phyloP scores from a whole-genome alignment of 1,140 invertebrate species.

The Solen grandis region DNA sequence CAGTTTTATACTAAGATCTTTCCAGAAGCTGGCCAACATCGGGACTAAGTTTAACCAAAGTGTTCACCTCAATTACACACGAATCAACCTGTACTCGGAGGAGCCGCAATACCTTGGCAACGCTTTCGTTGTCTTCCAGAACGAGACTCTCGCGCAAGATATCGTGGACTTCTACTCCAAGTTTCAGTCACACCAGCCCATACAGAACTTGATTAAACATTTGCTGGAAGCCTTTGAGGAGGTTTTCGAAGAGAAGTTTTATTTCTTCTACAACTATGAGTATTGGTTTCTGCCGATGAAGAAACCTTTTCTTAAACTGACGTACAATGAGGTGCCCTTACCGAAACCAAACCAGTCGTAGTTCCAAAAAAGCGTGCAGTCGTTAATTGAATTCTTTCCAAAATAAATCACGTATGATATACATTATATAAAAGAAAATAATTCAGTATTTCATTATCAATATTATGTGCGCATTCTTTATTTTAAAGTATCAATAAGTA shows the following conservation, averaged over 20 bases:
- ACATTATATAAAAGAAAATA: no score
- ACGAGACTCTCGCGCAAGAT: constrained; percentile 60
- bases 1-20: constrained; percentile 76
- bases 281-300: constrained; percentile 77
- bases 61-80: constrained; percentile 77
- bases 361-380: no score
- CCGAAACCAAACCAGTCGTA: no score
- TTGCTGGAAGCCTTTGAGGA: constrained; percentile 62
- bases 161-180: constrained; percentile 72
- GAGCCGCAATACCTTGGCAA: constrained; percentile 73
- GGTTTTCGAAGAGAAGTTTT: constrained; percentile 69
- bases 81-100: constrained; percentile 72
- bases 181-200: constrained; percentile 71
- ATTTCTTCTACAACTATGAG: constrained; percentile 77
- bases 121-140: constrained; percentile 60
- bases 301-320: constrained; percentile 69
- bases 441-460: no score
- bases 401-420: no score
- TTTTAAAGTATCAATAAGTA: no score
- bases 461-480: no score
- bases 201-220: constrained; percentile 58
- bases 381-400: no score
- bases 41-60: constrained; percentile 76
- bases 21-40: constrained; percentile 66
- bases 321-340: constrained; percentile 72